Conservation (phyloP, 2,113 vertebrate species). For the Columbina picui region DNA sequence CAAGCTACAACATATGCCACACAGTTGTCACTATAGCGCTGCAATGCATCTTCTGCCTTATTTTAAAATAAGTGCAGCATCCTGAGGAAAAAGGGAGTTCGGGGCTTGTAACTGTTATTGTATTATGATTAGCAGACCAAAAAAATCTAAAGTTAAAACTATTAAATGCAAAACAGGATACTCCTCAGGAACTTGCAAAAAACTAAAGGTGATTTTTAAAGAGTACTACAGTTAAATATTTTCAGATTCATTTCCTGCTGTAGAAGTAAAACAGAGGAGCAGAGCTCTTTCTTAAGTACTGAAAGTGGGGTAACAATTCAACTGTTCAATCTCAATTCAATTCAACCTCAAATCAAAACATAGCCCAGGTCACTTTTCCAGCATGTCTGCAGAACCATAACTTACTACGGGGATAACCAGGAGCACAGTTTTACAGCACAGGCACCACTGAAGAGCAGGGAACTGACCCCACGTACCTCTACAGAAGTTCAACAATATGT, state of each 20-base stretch:
- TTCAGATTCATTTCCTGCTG: constrained; percentile 5
- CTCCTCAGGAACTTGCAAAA: neutral
- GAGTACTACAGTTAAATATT: neutral
- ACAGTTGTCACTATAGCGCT: fast-evolving
- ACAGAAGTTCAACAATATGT: neutral
- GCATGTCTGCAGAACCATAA: neutral
- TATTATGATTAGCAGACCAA: neutral
- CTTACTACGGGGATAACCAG: neutral
- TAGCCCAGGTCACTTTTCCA: neutral
- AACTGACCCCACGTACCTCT: neutral
- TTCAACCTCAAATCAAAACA: neutral
- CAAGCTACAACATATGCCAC: neutral
- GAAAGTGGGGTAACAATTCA: neutral
- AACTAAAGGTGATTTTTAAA: neutral
- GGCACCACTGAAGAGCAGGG: neutral
- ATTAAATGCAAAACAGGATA: neutral
- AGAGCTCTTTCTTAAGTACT: neutral
- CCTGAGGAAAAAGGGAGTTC: neutral
- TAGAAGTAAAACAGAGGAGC: neutral
- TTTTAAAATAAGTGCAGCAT: neutral
- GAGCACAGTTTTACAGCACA: neutral
- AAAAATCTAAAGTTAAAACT: neutral
- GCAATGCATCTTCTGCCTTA: neutral
- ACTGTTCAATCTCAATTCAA: neutral
- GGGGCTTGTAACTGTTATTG: neutral